Base-by-base conservation (phyloP, 2,888 invertebrate species). In the Conomelus anceps region DNA sequence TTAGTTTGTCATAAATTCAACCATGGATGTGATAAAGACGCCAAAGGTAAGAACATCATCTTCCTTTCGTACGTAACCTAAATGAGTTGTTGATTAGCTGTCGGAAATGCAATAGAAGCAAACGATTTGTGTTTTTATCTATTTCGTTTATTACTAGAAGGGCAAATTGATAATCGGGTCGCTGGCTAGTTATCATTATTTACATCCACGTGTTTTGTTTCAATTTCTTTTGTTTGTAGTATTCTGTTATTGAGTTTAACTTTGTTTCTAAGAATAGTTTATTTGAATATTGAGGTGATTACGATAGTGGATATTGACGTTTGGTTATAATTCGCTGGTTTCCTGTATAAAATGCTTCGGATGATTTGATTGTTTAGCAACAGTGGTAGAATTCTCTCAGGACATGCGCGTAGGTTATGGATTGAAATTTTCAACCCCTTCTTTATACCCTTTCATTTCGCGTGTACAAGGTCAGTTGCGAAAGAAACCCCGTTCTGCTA, bases 381-480 rank as follows among this genome's bases (percentile, higher is more conserved):
- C 3, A n/a, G 1, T 63, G 63, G 13, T 63, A 63, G 63, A n/a
- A 13, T 13, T 63, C 63, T 63, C 63, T 63, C n/a, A n/a, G 63
- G 63, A 63, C 63, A 63, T 63, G 63, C 63, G 63, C 63, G n/a
- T 63, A n/a, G 63, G 63, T 63, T 63, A 63, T 63, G n/a, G 63
- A 63, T 63, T 63, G n/a, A 63, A 63, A n/a, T 63, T 20, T 63
- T 63, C 63, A 63, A 63, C 63, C 63, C 63, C 63, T 63, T 63
- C n/a, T n/a, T 63, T n/a, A 63, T 7, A 63, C 63, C 63, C 63
- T 63, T 7, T n/a, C 63, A 63, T 63, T 63, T 63, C n/a, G 63
- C 63, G n/a, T 63, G 63, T 63, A 63, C 86, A 86, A 86, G 86
- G 86, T 86, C 86, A 86, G 86, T 86, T 23, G 86, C 86, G 22